Conservation (phyloP, 2,888 invertebrate species). For the Lithodes maja region DNA sequence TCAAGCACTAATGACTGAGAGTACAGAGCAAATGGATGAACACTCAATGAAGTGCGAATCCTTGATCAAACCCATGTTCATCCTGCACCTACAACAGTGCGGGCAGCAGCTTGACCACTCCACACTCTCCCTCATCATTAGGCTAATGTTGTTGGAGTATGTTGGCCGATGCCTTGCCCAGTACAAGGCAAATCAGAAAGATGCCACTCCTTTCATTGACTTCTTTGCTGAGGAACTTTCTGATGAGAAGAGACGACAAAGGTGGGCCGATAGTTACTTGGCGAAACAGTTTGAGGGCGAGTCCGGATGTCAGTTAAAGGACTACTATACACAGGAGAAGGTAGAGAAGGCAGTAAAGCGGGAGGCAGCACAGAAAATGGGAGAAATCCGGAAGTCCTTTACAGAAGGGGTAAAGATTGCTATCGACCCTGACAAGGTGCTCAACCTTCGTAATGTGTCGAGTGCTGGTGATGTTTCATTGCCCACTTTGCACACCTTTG, state of each 20-base stretch:
- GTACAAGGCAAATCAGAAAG: not conserved
- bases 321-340: constrained; percentile 26
- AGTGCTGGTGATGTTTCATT: no score
- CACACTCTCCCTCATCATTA: not conserved
- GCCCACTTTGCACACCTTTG: no score
- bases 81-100: constrained; percentile 28
- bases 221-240: constrained; percentile 25
- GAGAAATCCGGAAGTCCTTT: no score
- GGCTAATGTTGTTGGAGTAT: constrained; percentile 45
- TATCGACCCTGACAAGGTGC: no score
- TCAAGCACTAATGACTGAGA: constrained; percentile 62
- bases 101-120: not conserved
- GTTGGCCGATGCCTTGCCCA: constrained; percentile 47
- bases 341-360: constrained; percentile 2
- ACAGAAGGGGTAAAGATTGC: no score
- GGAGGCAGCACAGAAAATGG: no score
- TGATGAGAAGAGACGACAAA: not conserved
- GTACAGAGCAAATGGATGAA: not conserved
- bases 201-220: constrained; percentile 26
- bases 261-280: not conserved
- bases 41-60: constrained; percentile 54
- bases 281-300: not conserved
- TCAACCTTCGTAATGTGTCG: no score
- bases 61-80: constrained; percentile 58
- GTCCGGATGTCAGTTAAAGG: not conserved